A percentile compares a stretch with the other conserved stretches of the same genome.
phyloP scores from a whole-genome alignment of 2,797 vertebrate genomes.

The Myotis pilosus region DNA sequence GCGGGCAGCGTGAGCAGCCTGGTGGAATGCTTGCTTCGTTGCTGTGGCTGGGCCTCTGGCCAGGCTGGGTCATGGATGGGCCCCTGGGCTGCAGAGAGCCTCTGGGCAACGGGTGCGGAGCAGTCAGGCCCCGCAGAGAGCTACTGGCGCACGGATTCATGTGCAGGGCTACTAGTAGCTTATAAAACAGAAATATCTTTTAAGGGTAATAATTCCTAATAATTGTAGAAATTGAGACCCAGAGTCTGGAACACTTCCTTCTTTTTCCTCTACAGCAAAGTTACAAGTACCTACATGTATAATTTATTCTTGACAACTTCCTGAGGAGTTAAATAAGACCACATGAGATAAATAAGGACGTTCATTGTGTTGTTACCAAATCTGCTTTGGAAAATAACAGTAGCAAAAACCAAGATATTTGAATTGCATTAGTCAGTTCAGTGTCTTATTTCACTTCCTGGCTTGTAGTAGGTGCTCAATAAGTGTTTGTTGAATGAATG shows the following conservation, averaged over 20 bases:
- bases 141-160: no score
- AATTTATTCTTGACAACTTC: conserved; percentile 23
- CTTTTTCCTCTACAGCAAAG: not conserved
- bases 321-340: conserved; percentile 15
- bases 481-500: not conserved
- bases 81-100: no score
- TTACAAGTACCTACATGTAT: conserved; percentile 13
- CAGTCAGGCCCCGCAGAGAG: no score
- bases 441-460: not conserved
- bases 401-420: not conserved
- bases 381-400: conserved; percentile 17
- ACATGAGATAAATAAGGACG: not conserved
- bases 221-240: not conserved
- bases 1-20: no score
- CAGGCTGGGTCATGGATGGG: accelerated
- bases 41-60: no score
- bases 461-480: not conserved
- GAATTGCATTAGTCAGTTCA: not conserved
- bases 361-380: not conserved
- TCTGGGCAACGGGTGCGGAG: no score
- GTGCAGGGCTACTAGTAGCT: not conserved
- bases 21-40: no score
- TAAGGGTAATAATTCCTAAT: not conserved
- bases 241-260: not conserved
- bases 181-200: conserved; percentile 14